Percentiles rank a stretch among this genome's conserved stretches.
Evolutionary conservation across 2,113 vertebrate species (phyloP).

Genomic region (Lipophrys pholis): DNA sequence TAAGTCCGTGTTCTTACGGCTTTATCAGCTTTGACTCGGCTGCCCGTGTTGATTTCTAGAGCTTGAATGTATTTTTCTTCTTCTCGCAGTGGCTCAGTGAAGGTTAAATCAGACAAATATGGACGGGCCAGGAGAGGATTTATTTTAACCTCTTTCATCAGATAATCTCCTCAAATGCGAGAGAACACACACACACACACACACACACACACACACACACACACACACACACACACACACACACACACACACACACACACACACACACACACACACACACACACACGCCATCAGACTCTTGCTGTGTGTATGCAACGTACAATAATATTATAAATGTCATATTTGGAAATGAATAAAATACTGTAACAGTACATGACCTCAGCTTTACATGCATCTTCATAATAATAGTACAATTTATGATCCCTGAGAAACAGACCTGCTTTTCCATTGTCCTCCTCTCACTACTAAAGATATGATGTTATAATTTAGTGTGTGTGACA

Average conservation of each 20-base stretch:
- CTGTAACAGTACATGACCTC: not conserved
- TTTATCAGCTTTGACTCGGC: not conserved
- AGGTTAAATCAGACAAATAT: conserved; percentile 29
- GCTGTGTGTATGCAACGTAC: too few relatives aligned
- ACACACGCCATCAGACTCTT: not conserved
- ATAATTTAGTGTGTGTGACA: too few relatives aligned
- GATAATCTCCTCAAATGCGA: conserved; percentile 52
- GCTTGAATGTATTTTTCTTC: conserved; percentile 5
- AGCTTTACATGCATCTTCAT: too few relatives aligned
- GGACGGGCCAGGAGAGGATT: conserved; percentile 49
- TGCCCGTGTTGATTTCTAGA: conserved; percentile 1
- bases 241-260: not conserved
- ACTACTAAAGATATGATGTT: too few relatives aligned
- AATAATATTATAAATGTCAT: too few relatives aligned
- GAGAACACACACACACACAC: conserved; percentile 2
- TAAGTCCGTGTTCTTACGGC: too few relatives aligned
- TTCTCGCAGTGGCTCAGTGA: conserved; percentile 19
- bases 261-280: not conserved
- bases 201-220: not conserved
- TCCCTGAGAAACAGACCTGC: too few relatives aligned
- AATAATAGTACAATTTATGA: too few relatives aligned
- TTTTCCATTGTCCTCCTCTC: too few relatives aligned
- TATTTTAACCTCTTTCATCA: conserved; percentile 42
- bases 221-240: not conserved
- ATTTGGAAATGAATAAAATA: too few relatives aligned